Conservation (phyloP, 2,797 vertebrate genomes). For the Scomberomorus guttatus region DNA sequence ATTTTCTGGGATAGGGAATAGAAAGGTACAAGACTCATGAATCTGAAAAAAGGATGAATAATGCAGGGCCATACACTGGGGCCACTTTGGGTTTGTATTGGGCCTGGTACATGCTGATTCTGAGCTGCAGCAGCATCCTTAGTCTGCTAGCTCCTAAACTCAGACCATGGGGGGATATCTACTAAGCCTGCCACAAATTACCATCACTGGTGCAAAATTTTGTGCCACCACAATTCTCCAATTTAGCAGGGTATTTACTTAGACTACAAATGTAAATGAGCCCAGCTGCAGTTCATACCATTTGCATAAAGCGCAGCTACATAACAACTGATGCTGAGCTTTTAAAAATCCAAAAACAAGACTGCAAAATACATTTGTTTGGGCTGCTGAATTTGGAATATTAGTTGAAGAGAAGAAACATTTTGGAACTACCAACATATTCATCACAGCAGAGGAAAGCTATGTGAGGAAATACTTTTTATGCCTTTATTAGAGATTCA, state of each 20-base stretch:
- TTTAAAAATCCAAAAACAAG: background rate
- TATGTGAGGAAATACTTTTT: too few species aligned
- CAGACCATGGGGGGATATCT: background rate
- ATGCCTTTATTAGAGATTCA: too few species aligned
- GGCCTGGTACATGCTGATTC: background rate
- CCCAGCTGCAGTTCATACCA: background rate
- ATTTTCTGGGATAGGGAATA: background rate
- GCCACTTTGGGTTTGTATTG: background rate
- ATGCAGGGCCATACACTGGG: too few species aligned
- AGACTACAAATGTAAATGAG: slow-evolving; percentile 7
- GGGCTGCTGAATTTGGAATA: too few species aligned
- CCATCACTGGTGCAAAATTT: background rate
- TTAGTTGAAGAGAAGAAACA: too few species aligned
- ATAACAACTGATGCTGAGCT: background rate
- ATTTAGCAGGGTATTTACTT: background rate
- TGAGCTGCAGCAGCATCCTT: background rate
- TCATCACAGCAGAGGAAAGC: too few species aligned
- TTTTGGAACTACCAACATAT: too few species aligned
- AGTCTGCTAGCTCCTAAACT: background rate
- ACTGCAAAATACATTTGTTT: background rate
- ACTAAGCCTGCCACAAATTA: background rate
- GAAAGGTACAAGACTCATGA: background rate
- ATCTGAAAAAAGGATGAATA: background rate
- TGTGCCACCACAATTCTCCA: background rate
- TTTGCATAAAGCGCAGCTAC: background rate